These are phyloP conservation scores for Andricus grossulariae DNA, from an alignment of 1,140 invertebrate species.

Conservation along the genomic window DNA sequence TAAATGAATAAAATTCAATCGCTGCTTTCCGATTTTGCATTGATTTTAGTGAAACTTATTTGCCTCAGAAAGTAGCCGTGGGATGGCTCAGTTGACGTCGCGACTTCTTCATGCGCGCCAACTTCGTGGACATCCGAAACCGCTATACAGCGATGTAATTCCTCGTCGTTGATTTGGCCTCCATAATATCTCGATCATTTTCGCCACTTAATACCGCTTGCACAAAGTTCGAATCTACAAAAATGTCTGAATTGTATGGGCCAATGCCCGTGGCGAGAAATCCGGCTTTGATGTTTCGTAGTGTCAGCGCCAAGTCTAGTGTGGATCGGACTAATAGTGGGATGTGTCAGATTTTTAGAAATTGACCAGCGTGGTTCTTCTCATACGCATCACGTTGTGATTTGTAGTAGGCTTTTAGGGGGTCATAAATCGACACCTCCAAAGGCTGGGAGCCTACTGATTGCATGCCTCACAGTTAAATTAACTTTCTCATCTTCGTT, in stretches of 20 bases:
- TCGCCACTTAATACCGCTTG: not conserved
- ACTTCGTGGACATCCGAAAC: not conserved
- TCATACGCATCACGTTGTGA: slow-evolving; percentile 28
- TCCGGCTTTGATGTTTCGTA: not conserved
- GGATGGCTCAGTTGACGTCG: not conserved
- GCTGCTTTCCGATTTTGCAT: too few relatives aligned
- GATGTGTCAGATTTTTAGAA: not conserved
- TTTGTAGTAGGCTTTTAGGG: not conserved
- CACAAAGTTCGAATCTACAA: not conserved
- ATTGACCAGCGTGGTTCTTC: not conserved
- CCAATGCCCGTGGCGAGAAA: not conserved
- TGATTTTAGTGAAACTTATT: too few relatives aligned
- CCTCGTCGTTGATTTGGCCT: not conserved
- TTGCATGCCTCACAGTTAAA: not conserved
- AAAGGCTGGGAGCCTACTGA: slow-evolving; percentile 60
- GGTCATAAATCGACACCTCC: slow-evolving; percentile 56
- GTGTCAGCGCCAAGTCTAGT: not conserved
- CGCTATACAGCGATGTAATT: not conserved
- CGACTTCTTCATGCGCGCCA: not conserved
- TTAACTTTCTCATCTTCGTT: not conserved
- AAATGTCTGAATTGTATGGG: not conserved
- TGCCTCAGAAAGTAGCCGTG: too few relatives aligned
- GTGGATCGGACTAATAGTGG: not conserved
- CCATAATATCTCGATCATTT: not conserved
- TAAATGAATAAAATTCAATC: too few relatives aligned